Conservation (phyloP, 2,797 vertebrate genomes). For the Uromys caudimaculatus region DNA sequence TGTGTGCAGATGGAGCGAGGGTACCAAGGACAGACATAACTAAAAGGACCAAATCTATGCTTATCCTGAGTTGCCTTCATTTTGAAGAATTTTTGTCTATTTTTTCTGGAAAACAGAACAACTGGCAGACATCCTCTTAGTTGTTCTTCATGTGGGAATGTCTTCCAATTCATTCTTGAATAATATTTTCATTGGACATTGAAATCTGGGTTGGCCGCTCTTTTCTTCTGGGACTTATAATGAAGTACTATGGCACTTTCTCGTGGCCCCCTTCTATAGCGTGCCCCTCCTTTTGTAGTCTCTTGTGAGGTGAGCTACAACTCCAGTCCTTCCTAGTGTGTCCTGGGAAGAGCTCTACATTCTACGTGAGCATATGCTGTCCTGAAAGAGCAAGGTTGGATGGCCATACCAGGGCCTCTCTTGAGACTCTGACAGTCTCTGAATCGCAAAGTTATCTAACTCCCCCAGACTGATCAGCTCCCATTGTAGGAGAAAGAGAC, state of each 20-base stretch:
- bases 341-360: neutral
- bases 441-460: neutral
- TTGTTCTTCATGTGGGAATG: conserved; percentile 29
- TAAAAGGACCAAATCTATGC: neutral
- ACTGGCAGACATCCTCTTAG: neutral
- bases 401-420: neutral
- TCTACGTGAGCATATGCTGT: neutral
- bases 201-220: conserved; percentile 33
- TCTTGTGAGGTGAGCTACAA: neutral
- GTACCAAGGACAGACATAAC: neutral
- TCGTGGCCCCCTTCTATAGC: neutral
- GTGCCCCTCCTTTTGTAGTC: neutral
- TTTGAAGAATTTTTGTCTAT: neutral
- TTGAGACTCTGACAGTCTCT: neutral
- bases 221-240: conserved; percentile 28
- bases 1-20: neutral
- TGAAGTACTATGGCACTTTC: neutral
- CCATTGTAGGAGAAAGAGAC: neutral
- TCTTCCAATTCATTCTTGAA: conserved; percentile 11
- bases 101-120: neutral
- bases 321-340: neutral
- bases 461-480: neutral
- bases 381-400: neutral
- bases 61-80: neutral
- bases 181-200: conserved; percentile 40